These are phyloP conservation scores for Sapayoa aenigma DNA, from an alignment of 2,113 vertebrate genomes.

Conservation along the genomic window DNA sequence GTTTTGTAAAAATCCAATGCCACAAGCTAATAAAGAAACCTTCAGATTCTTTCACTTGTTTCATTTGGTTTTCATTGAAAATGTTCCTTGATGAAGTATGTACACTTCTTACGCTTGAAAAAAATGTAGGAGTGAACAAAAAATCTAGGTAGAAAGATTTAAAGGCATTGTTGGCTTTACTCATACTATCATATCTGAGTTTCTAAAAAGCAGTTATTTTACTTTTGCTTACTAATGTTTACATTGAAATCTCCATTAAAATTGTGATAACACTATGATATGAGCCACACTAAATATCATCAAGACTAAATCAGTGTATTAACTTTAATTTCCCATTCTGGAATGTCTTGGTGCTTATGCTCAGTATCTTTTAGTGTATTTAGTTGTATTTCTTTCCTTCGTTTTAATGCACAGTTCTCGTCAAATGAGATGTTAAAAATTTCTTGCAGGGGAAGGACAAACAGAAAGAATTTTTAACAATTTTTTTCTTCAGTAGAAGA, in stretches of 20 bases:
- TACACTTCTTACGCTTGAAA: not conserved
- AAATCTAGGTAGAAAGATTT: not conserved
- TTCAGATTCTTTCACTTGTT: constrained; percentile 26
- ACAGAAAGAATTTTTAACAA: not conserved
- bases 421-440: accelerated
- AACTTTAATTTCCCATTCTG: not conserved
- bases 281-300: not conserved
- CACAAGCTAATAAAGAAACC: not conserved
- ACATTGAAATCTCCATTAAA: not conserved
- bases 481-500: not conserved
- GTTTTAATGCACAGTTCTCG: not conserved
- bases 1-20: not conserved
- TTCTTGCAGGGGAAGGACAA: not conserved
- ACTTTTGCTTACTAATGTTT: not conserved
- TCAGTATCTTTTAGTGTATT: not conserved
- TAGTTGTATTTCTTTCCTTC: not conserved
- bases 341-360: not conserved
- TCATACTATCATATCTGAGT: not conserved
- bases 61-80: not conserved
- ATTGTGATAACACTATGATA: not conserved
- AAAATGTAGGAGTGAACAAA: accelerated
- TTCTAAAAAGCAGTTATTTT: not conserved
- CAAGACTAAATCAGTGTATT: not conserved
- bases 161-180: not conserved
- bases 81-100: not conserved